These are phyloP conservation scores for Macaca nemestrina DNA, from an alignment of 2,113 vertebrate genomes.

Conservation along the genomic window DNA sequence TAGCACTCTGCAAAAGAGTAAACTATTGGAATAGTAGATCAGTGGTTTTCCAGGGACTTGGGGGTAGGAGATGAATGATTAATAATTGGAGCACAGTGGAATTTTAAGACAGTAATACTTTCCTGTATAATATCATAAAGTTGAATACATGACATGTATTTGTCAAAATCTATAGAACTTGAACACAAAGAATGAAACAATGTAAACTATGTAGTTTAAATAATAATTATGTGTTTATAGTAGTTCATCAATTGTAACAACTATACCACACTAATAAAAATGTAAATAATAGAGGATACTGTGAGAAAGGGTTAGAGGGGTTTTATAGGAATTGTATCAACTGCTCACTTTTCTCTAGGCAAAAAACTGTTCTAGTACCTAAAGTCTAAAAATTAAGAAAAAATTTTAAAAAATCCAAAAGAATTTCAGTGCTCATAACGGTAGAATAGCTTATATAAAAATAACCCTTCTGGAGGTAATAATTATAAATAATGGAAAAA, in stretches of 20 bases:
- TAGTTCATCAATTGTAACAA: neutral
- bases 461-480: neutral
- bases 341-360: neutral
- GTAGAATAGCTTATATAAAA: neutral
- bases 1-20: neutral
- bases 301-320: neutral
- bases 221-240: neutral
- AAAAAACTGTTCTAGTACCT: neutral
- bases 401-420: neutral
- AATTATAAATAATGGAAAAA: neutral
- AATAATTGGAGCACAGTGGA: neutral
- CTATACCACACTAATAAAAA: too few species aligned
- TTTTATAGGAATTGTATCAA: neutral
- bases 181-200: neutral
- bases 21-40: neutral
- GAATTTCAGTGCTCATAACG: neutral
- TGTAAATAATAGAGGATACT: neutral
- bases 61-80: neutral
- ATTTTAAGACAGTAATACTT: neutral
- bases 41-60: neutral
- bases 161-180: neutral
- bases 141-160: neutral
- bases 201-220: neutral
- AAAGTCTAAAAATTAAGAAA: neutral
- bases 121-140: neutral